These are phyloP conservation scores for Polietes domitor DNA, from an alignment of 2,888 invertebrate species.

Conservation along the genomic window DNA sequence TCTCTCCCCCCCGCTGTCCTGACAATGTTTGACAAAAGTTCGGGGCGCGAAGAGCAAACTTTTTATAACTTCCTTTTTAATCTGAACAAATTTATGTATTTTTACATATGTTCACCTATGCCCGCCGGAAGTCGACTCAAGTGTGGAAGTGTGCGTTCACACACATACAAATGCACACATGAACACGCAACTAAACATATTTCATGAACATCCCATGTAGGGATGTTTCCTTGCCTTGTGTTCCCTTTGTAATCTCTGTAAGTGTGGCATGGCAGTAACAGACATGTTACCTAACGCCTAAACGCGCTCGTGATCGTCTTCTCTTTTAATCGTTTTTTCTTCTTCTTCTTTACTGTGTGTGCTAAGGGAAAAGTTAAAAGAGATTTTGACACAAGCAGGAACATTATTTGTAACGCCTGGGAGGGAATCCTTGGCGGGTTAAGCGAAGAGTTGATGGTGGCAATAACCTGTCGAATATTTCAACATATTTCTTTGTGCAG, in stretches of 20 bases:
- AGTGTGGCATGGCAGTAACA: constrained; percentile 40
- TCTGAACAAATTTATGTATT: constrained; percentile 59
- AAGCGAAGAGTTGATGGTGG: background rate
- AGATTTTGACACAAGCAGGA: constrained; percentile 59
- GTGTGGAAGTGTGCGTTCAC: constrained; percentile 35
- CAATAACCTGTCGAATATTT: constrained; percentile 18
- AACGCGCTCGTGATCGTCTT: constrained; percentile 37
- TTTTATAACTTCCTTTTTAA: constrained; percentile 60
- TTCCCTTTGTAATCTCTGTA: background rate
- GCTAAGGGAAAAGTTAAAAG: background rate
- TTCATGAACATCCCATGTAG: constrained; percentile 33
- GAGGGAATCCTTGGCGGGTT: background rate
- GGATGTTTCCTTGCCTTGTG: constrained; percentile 1
- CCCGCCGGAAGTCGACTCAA: constrained; percentile 65
- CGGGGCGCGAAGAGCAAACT: constrained; percentile 48
- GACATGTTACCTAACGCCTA: constrained; percentile 55
- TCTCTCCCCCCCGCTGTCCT: background rate
- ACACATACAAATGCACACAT: background rate
- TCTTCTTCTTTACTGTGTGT: background rate
- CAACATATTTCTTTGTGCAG: background rate
- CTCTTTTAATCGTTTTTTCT: constrained; percentile 48
- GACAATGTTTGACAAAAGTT: constrained; percentile 57
- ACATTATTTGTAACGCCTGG: constrained; percentile 47
- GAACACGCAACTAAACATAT: background rate
- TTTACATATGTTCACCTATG: constrained; percentile 60